Conservation (phyloP, 2,888 invertebrate species). For the Loripinus fragilis region DNA sequence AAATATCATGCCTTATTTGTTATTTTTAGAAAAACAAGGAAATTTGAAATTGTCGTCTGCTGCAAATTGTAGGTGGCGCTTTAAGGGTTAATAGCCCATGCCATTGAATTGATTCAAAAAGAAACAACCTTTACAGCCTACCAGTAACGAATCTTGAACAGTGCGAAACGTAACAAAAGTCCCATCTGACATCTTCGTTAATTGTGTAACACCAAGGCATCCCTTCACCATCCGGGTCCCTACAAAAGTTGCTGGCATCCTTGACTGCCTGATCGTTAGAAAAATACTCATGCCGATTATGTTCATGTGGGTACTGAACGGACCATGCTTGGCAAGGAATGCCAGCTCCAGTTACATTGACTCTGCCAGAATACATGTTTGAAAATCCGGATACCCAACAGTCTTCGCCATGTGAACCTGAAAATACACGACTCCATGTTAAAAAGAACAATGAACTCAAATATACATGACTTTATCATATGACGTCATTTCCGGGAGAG, state of each 20-base stretch:
- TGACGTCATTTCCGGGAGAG: too few species aligned
- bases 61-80: too few species aligned
- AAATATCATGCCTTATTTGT: too few species aligned
- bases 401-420: background rate
- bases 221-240: background rate
- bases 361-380: background rate
- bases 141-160: too few species aligned
- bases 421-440: background rate
- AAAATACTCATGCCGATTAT: background rate
- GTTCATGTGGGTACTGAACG: background rate
- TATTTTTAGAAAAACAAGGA: too few species aligned
- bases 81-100: too few species aligned
- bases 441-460: background rate
- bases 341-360: background rate
- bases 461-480: too few species aligned
- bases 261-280: background rate
- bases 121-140: too few species aligned
- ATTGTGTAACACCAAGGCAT: slow-evolving; percentile 1
- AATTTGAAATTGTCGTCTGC: too few species aligned
- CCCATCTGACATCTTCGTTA: background rate
- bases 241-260: background rate
- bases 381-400: background rate
- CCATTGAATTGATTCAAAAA: too few species aligned
- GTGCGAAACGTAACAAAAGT: background rate
- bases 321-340: background rate